Percentiles rank a stretch among this genome's conserved stretches.
Conservation (phyloP, 2,888 invertebrate genomes). For the Schizotus pectinicornis region DNA sequence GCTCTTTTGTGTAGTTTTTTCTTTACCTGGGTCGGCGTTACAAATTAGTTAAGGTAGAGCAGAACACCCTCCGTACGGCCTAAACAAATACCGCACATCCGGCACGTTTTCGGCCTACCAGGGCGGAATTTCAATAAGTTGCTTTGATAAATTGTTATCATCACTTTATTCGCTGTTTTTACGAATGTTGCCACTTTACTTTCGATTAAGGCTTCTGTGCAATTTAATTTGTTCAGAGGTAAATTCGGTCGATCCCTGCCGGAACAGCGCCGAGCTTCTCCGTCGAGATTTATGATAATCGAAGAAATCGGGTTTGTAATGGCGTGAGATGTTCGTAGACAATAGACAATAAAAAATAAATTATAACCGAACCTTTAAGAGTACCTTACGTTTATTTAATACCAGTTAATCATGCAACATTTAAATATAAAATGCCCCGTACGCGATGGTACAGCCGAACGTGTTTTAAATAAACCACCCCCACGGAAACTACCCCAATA, state of each 20-base stretch:
- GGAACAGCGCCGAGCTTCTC: too few relatives aligned
- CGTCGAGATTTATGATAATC: slow-evolving; percentile 49
- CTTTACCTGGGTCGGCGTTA: slow-evolving; percentile 54
- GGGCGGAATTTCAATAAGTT: slow-evolving; percentile 45
- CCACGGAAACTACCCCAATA: slow-evolving; percentile 36
- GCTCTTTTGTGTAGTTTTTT: slow-evolving; percentile 45
- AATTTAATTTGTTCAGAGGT: too few relatives aligned
- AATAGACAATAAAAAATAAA: slow-evolving; percentile 59
- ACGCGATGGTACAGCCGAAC: slow-evolving; percentile 55
- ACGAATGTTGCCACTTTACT: too few relatives aligned
- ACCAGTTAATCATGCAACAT: slow-evolving; percentile 61
- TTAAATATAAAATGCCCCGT: slow-evolving; percentile 60
- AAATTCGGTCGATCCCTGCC: too few relatives aligned
- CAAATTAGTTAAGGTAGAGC: slow-evolving; percentile 53
- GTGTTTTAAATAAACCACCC: slow-evolving; percentile 46
- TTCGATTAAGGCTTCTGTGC: too few relatives aligned
- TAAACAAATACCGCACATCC: slow-evolving; percentile 56
- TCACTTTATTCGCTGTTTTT: slow-evolving; percentile 23
- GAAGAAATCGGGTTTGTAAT: slow-evolving; percentile 53
- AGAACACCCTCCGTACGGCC: slow-evolving; percentile 48
- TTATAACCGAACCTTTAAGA: slow-evolving; percentile 59
- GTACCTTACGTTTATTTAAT: slow-evolving; percentile 60
- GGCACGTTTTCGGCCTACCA: slow-evolving; percentile 43
- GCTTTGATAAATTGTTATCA: slow-evolving; percentile 45
- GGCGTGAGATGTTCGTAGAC: slow-evolving; percentile 58